Evolutionary conservation across 2,888 invertebrate genomes (phyloP), one percentile per base, ranked within the genome.

Genomic region (Clistopyga incitator): DNA sequence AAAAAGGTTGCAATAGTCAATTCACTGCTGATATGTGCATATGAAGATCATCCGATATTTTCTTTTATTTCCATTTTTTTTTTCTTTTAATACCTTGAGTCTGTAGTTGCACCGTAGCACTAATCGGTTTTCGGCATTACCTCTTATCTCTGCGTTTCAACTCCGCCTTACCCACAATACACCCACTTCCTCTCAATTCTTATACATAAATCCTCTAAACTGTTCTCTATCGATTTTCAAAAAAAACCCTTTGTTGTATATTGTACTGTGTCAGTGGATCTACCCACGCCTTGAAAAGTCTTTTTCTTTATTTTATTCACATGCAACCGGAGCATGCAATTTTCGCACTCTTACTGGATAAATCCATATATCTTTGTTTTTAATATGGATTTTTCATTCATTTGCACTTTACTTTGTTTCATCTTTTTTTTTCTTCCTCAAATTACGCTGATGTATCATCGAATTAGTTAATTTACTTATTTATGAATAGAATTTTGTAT

Each of bases 71-170:
- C 71, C 34, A 20, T 70, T 15, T 56, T 10, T 59, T 45, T 77
- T 29, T 70, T 15, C 47, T 10, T 59, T 45, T 77, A 25, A 29
- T 50, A 50, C 25, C 1, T 64, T 34, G 72, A 79, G 25, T 74
- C 54, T 47, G 61, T 83, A 74, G 70, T 76, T 70, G 47, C 38
- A 45, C 76, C 56, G 71, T 80, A 77, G 72, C 38, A 84, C 76
- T 75, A 81, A 76, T 84, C n/a, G 81, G 67, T 70, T 75, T 81
- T 82, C 70, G 65, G 47, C 68, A 76, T 64, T 74, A 50, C 64
- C 56, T 54, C 15, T 84, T 34, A 54, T 71, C 67, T n/a, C 68
- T 70, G 70, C 18, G 52, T 72, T 54, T 47, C 54, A 54, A 65
- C 11, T 64, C 72, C 64, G 25, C 59, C 65, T 34, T 56, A 71